Percentiles rank a stretch among this genome's conserved stretches.
These are phyloP conservation scores for Drosophila borealis DNA, from an alignment of 2,888 invertebrate genomes.

Conservation along the genomic window DNA sequence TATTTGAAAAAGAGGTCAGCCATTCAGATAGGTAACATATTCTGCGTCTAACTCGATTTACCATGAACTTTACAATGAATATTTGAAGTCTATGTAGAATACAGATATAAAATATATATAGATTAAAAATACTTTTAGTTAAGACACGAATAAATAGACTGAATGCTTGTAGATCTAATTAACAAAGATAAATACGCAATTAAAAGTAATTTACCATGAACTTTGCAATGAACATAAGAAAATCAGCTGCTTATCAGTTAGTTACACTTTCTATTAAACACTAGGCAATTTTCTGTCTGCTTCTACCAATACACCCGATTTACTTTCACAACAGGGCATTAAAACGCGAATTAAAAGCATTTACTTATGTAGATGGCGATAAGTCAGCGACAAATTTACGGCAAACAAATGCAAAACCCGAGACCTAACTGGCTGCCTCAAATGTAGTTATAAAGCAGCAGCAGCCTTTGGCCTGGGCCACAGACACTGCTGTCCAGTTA, in stretches of 20 bases:
- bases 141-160: not conserved
- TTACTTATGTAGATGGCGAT: constrained; percentile 47
- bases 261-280: constrained; percentile 9
- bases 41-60: not conserved
- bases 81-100: not conserved
- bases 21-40: too few species aligned
- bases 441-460: constrained; percentile 39
- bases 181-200: too few species aligned
- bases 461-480: constrained; percentile 20
- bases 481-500: constrained; percentile 33
- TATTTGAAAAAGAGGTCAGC: too few species aligned
- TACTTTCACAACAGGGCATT: constrained; percentile 27
- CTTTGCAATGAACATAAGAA: not conserved
- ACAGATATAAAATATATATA: not conserved
- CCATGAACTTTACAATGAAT: not conserved
- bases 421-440: constrained; percentile 12
- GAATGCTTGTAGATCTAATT: not conserved
- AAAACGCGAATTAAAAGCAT: constrained; percentile 44
- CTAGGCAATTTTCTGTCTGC: not conserved
- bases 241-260: not conserved
- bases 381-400: constrained; percentile 57
- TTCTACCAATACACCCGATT: constrained; percentile 23
- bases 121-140: not conserved
- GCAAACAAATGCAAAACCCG: constrained; percentile 19
- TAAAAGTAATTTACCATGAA: not conserved